Percentiles rank a stretch among this genome's conserved stretches.
Conservation (phyloP, 2,113 vertebrate species). For the Orycteropus afer region DNA sequence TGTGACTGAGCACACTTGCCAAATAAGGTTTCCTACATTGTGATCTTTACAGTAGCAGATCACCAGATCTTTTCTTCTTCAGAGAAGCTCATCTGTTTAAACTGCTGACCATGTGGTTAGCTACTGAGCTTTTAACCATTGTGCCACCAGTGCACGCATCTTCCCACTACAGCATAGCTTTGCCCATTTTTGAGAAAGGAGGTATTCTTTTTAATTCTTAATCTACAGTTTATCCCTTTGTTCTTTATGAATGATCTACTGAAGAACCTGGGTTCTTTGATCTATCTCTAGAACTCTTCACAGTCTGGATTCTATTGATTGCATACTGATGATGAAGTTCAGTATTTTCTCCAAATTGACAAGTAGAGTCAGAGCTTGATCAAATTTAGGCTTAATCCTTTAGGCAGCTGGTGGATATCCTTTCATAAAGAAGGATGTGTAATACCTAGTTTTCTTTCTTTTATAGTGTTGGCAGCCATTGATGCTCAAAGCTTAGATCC, state of each 20-base stretch:
- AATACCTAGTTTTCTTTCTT: background rate
- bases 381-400: background rate
- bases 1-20: no score
- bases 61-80: no score
- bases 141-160: no score
- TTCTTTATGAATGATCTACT: background rate
- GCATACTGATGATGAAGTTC: background rate
- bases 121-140: no score
- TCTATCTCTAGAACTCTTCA: background rate
- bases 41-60: no score
- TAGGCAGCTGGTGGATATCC: background rate
- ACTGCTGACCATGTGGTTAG: no score
- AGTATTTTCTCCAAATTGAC: slow-evolving; percentile 14
- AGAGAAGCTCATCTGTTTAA: no score
- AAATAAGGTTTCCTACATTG: no score
- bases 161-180: background rate
- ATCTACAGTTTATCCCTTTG: background rate
- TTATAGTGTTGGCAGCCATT: background rate
- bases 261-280: background rate
- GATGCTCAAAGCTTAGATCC: background rate
- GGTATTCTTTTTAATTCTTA: background rate
- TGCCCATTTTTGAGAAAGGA: background rate
- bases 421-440: background rate
- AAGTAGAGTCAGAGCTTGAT: background rate
- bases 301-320: no score